Evolutionary conservation across 2,888 invertebrate species (phyloP).

Genomic region (Amblyteles armatorius): DNA sequence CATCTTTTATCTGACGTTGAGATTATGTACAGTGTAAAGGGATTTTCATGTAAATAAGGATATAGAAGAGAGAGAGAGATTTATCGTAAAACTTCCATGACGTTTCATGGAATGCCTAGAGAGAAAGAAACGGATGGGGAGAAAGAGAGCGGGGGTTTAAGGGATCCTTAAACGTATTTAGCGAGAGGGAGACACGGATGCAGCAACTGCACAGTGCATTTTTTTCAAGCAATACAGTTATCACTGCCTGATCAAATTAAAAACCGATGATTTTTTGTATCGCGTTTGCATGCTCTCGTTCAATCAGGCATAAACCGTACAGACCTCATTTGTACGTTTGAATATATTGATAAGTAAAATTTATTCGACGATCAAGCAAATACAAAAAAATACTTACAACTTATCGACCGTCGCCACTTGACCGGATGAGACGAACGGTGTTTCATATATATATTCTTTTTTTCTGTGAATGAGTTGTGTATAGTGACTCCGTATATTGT

Average conservation of each 20-base stretch:
- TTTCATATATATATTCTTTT: slow-evolving; percentile 38
- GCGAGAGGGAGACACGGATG: slow-evolving; percentile 36
- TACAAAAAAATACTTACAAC: background rate
- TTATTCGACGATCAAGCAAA: slow-evolving; percentile 31
- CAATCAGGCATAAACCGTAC: slow-evolving; percentile 64
- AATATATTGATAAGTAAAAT: slow-evolving; percentile 60
- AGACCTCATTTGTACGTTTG: slow-evolving; percentile 71
- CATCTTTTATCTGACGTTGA: slow-evolving; percentile 63
- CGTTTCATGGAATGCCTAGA: slow-evolving; percentile 68
- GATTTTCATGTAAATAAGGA: slow-evolving; percentile 77
- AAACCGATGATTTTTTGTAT: slow-evolving; percentile 70
- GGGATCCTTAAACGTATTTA: slow-evolving; percentile 31
- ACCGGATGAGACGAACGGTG: slow-evolving; percentile 33
- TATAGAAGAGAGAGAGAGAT: slow-evolving; percentile 54
- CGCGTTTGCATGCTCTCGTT: slow-evolving; percentile 70
- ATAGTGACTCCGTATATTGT: slow-evolving; percentile 67
- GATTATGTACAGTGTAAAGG: slow-evolving; percentile 79
- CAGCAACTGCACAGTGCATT: slow-evolving; percentile 48
- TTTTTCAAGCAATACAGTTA: slow-evolving; percentile 70
- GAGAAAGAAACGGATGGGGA: slow-evolving; percentile 24
- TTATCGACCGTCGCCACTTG: slow-evolving; percentile 40
- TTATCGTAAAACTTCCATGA: slow-evolving; percentile 71
- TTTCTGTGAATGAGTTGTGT: slow-evolving; percentile 70
- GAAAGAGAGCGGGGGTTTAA: slow-evolving; percentile 20
- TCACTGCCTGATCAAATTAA: slow-evolving; percentile 77